These are phyloP conservation scores for Formica exsecta DNA, from an alignment of 1,140 invertebrate genomes.

Conservation along the genomic window DNA sequence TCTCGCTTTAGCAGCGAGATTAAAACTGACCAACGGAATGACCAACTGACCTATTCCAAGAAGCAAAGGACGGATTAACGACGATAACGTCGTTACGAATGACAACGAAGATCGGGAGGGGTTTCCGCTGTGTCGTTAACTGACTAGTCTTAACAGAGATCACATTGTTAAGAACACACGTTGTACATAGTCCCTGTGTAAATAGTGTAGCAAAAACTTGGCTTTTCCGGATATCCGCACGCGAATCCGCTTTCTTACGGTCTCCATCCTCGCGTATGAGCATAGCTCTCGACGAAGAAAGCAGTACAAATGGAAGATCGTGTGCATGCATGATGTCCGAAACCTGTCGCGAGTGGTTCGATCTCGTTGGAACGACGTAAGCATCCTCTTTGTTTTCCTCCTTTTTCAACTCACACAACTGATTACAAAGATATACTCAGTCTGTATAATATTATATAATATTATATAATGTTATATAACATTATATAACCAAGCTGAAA, in stretches of 20 bases:
- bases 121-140: conserved; percentile 52
- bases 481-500: too few relatives aligned
- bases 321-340: conserved; percentile 29
- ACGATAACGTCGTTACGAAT: conserved; percentile 46
- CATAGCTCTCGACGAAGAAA: conserved; percentile 16
- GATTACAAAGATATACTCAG: not conserved
- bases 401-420: not conserved
- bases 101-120: conserved; percentile 67
- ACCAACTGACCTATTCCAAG: conserved; percentile 21
- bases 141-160: conserved; percentile 51
- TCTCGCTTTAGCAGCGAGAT: conserved; percentile 20
- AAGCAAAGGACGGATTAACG: conserved; percentile 1
- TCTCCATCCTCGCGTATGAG: not conserved
- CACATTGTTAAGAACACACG: conserved; percentile 47
- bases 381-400: not conserved
- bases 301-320: conserved; percentile 52
- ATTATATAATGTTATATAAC: too few relatives aligned
- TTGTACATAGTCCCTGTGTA: conserved; percentile 78
- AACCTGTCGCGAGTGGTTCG: conserved; percentile 2
- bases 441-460: too few relatives aligned
- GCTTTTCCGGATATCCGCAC: conserved; percentile 51
- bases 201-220: conserved; percentile 76
- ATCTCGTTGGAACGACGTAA: conserved; percentile 17
- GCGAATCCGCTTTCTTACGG: conserved; percentile 68
- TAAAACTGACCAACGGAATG: conserved; percentile 8